These are phyloP conservation scores for Trisateles emortualis DNA, from an alignment of 2,888 invertebrate genomes.

Conservation along the genomic window DNA sequence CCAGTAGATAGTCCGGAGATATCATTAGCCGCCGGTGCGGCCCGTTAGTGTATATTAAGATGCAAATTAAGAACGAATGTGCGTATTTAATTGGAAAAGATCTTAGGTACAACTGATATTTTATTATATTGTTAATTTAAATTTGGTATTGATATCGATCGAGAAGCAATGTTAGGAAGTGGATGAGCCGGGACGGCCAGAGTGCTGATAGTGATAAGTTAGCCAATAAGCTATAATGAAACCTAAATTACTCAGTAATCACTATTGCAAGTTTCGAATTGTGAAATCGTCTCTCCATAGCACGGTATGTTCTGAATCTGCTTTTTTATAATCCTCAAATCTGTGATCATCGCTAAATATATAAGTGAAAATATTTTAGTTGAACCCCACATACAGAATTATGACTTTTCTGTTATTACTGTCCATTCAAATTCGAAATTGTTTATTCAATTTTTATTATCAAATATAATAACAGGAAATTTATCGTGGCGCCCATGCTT, in stretches of 20 bases:
- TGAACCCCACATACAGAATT: slow-evolving; percentile 71
- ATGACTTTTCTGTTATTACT: slow-evolving; percentile 56
- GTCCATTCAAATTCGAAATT: slow-evolving; percentile 40
- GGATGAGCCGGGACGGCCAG: slow-evolving; percentile 73
- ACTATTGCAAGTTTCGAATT: slow-evolving; percentile 84
- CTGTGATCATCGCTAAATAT: slow-evolving; percentile 86
- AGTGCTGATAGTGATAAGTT: slow-evolving; percentile 84
- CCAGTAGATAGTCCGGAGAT: slow-evolving; percentile 64
- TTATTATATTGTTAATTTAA: slow-evolving; percentile 86
- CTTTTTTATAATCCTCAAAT: slow-evolving; percentile 85
- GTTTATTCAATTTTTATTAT: slow-evolving; percentile 40
- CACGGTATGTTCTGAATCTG: slow-evolving; percentile 85
- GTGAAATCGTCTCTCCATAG: slow-evolving; percentile 84
- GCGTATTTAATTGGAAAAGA: slow-evolving; percentile 83
- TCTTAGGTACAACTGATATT: slow-evolving; percentile 87
- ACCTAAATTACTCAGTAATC: slow-evolving; percentile 85
- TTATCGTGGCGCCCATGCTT: slow-evolving; percentile 77
- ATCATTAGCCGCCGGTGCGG: slow-evolving; percentile 58
- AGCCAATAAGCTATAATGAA: slow-evolving; percentile 83
- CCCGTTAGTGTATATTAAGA: slow-evolving; percentile 73
- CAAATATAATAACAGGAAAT: slow-evolving; percentile 63
- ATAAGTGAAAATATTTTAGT: slow-evolving; percentile 82
- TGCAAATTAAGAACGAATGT: slow-evolving; percentile 76
- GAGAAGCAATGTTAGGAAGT: slow-evolving; percentile 83
- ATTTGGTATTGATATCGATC: slow-evolving; percentile 83